Evolutionary conservation across 2,797 vertebrate genomes (phyloP).

Genomic region (Cirrhinus molitorella): DNA sequence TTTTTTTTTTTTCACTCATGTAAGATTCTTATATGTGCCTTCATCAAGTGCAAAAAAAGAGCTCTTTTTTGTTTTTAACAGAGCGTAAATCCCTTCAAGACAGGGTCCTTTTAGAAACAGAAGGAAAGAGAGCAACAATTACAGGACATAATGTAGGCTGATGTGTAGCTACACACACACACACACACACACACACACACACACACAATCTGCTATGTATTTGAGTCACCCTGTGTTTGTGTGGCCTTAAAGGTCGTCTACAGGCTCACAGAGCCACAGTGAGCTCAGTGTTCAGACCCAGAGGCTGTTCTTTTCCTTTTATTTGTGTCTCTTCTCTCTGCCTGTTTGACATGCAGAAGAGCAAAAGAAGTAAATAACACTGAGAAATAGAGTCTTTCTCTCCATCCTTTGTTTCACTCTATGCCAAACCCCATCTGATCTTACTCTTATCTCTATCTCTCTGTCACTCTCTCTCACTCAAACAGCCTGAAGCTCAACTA

Average conservation of each 20-base stretch:
- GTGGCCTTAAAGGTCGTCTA: conserved; percentile 12
- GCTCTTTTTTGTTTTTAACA: too few species aligned
- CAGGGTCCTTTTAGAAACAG: neutral
- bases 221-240: neutral
- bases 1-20: neutral
- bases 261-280: neutral
- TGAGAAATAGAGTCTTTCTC: neutral
- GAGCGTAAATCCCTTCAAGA: neutral
- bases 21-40: neutral
- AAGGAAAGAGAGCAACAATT: neutral
- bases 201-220: neutral
- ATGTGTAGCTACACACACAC: neutral
- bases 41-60: neutral
- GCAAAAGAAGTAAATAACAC: conserved; percentile 2
- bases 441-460: conserved; percentile 38
- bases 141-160: neutral
- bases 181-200: neutral
- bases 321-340: conserved; percentile 17
- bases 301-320: conserved; percentile 5
- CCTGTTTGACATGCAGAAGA: conserved; percentile 22
- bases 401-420: neutral
- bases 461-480: conserved; percentile 55
- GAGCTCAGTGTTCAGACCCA: neutral
- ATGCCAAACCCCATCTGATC: neutral
- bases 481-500: conserved; percentile 77